Evolutionary conservation across 64 coral and sea anemone species (phyloP).

Genomic region (Porites lutea): DNA sequence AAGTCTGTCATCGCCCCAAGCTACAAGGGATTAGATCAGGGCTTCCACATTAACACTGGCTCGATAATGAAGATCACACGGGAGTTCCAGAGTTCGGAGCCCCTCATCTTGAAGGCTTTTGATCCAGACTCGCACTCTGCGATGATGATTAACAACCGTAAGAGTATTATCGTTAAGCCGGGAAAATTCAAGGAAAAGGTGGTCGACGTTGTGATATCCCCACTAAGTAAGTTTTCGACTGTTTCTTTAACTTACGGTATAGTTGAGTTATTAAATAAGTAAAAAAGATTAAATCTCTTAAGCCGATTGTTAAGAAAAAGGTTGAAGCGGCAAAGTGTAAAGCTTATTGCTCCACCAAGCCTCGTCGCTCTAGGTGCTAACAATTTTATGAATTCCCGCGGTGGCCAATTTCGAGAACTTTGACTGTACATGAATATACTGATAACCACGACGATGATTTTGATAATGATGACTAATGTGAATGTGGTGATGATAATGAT

Average conservation of each 20-base stretch:
- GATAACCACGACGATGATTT: too few species aligned
- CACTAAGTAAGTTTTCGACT: constrained; percentile 67
- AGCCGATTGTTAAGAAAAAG: too few species aligned
- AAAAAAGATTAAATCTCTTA: too few species aligned
- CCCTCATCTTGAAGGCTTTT: constrained; percentile 72
- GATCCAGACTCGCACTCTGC: constrained; percentile 65
- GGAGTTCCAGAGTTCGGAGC: constrained; percentile 65
- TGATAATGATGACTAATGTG: too few species aligned
- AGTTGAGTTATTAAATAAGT: too few species aligned
- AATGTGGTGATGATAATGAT: too few species aligned
- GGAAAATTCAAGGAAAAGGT: constrained; percentile 53
- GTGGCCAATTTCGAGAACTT: too few species aligned
- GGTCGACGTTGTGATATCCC: constrained; percentile 52
- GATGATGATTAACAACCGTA: constrained; percentile 81
- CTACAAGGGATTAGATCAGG: constrained; percentile 51
- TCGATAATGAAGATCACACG: constrained; percentile 91
- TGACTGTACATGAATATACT: too few species aligned
- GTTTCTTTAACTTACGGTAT: background rate
- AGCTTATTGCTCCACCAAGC: too few species aligned
- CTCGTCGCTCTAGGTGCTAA: too few species aligned
- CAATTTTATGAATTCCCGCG: too few species aligned
- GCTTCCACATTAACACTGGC: constrained; percentile 84
- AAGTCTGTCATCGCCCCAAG: constrained; percentile 84
- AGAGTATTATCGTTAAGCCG: constrained; percentile 71
- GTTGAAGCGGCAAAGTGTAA: too few species aligned